Evolutionary conservation across 1,140 invertebrate genomes (phyloP), one percentile per base, ranked within the genome.

Genomic region (Diplogasteroides magnus): DNA sequence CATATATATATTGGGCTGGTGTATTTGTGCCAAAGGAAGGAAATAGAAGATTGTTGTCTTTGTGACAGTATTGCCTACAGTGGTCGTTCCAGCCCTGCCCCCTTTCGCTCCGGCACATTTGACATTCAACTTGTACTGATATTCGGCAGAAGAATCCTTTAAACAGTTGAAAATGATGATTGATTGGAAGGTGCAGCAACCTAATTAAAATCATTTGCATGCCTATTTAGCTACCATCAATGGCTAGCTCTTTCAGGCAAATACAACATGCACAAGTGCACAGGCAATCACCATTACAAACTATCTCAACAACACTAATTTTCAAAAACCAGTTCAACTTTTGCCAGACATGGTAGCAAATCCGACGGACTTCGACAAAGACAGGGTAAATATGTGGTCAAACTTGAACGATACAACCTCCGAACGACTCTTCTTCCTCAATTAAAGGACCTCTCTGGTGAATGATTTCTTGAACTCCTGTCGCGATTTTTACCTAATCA

Each of bases 321-420:
- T 19, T 11, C 37, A 48, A 48, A 48, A 11, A 48, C 19, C 37
- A 48, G 37, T 6, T 48, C 6, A 48, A 6, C 6, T 48, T 48
- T 19, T 48, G 37, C 37, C 6, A 48, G 19, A 48, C 37, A 48
- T 11, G 19, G 19, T 11, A 48, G 19, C 6, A 48, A 19, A 48
- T 11, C 37, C 19, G 6, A 19, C 19, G 19, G 37, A 48, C 37
- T 48, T 48, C 13, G 67, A 68, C 13, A 68, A 62, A 55, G 67
- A 68, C 31, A 57, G 59, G 2, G 6, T 68, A 26, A 68, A 68
- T 68, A 68, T 63, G 67, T 55, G 60, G 60, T 31, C 60, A 32
- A 68, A 68, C 48, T 68, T 68, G 60, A 68, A 68, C 57, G 67
- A 68, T 31, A 68, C 67, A 2, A 29, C 61, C 0, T 58, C 60